A percentile compares a stretch with the other conserved stretches of the same genome.
These are phyloP conservation scores for Oostethus manadensis DNA, from an alignment of 2,113 vertebrate species.

Conservation along the genomic window DNA sequence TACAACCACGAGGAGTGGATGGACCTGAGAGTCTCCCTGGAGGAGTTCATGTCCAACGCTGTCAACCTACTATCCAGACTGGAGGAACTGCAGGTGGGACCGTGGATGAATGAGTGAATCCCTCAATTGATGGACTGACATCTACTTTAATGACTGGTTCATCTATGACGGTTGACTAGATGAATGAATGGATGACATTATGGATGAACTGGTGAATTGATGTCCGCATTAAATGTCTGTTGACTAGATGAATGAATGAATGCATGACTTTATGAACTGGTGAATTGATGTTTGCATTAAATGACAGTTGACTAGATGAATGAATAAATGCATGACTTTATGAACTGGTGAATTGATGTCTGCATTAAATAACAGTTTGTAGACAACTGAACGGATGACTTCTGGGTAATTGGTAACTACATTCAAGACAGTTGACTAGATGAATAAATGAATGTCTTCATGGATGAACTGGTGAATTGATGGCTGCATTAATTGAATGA, in stretches of 20 bases:
- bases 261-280: background rate
- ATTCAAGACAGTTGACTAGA: background rate
- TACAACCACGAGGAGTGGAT: conserved; percentile 98
- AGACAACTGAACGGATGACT: background rate
- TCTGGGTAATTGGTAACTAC: background rate
- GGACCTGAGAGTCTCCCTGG: conserved; percentile 86
- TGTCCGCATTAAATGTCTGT: background rate
- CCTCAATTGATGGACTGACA: background rate
- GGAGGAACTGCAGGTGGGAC: conserved; percentile 82
- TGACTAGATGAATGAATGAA: background rate
- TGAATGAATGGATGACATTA: background rate
- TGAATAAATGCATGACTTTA: background rate
- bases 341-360: background rate
- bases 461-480: too few species aligned
- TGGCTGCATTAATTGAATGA: background rate
- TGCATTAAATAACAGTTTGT: background rate
- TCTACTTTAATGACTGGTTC: background rate
- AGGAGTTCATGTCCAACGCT: conserved; percentile 93
- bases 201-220: background rate
- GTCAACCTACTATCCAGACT: conserved; percentile 90
- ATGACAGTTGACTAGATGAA: background rate
- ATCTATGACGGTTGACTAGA: background rate
- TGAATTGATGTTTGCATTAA: background rate
- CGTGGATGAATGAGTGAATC: background rate
- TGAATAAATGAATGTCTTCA: background rate